Percentiles rank a stretch among this genome's conserved stretches.
These are phyloP conservation scores for Rhadinocentrus ornatus DNA, from an alignment of 2,797 vertebrate genomes.

Conservation along the genomic window DNA sequence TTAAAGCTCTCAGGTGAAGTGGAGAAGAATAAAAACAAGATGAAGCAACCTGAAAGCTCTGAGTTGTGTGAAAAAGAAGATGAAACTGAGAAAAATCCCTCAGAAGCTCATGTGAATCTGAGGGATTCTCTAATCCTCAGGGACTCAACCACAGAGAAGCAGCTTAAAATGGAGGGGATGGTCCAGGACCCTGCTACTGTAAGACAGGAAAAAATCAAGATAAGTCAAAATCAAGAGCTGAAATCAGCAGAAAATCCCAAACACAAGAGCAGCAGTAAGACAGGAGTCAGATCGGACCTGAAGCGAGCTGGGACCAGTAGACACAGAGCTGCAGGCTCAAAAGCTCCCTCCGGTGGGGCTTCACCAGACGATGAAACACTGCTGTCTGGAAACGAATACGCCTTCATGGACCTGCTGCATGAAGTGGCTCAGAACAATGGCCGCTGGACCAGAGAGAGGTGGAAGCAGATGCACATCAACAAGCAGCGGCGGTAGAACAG, in stretches of 20 bases:
- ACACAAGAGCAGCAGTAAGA: not conserved
- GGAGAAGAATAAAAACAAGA: not conserved
- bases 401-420: constrained; percentile 82
- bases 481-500: constrained; percentile 52
- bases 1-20: constrained; percentile 12
- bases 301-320: not conserved
- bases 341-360: constrained; percentile 36
- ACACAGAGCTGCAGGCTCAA: constrained; percentile 19
- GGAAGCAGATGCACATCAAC: constrained; percentile 77
- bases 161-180: not conserved
- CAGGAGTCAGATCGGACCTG: not conserved
- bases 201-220: not conserved
- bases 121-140: not conserved
- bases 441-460: constrained; percentile 84
- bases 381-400: constrained; percentile 70
- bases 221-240: not conserved
- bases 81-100: not conserved
- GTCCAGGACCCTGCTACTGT: not conserved
- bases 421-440: constrained; percentile 86
- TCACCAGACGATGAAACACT: constrained; percentile 72
- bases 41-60: not conserved
- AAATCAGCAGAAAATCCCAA: not conserved
- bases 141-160: constrained; percentile 4
- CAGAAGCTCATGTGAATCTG: not conserved
- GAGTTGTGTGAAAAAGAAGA: not conserved